Percentiles rank a stretch among this genome's conserved stretches.
These are phyloP conservation scores for Hypotaenidia okinawae DNA, from an alignment of 2,797 vertebrate genomes.

Conservation along the genomic window DNA sequence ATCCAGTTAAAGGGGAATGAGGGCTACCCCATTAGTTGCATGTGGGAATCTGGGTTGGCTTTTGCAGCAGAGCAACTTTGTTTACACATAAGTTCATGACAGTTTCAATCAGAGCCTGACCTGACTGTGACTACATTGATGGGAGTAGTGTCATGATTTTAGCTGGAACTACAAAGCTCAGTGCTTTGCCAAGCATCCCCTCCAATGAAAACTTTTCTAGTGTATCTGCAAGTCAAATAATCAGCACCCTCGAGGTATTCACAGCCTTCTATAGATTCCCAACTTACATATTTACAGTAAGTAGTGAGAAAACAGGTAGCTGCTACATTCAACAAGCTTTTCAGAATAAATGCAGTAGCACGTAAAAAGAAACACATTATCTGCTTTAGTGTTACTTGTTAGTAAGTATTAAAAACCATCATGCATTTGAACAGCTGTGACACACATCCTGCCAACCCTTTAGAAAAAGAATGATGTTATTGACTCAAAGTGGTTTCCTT, in stretches of 20 bases:
- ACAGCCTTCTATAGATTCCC: neutral
- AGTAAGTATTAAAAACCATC: neutral
- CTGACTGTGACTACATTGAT: neutral
- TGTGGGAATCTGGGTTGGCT: neutral
- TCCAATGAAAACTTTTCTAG: neutral
- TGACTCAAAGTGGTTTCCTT: neutral
- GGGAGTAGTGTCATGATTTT: neutral
- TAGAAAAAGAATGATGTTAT: neutral
- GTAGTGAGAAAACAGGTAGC: neutral
- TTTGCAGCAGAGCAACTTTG: neutral
- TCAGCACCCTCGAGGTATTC: neutral
- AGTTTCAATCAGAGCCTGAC: neutral
- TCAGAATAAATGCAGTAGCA: neutral
- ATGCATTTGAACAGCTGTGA: neutral
- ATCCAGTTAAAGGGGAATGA: neutral
- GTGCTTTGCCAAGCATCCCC: neutral
- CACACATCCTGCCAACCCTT: neutral
- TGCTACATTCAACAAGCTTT: neutral
- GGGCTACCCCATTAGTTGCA: rapidly evolving
- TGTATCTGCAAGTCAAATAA: neutral
- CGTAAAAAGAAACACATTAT: neutral
- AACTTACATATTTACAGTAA: neutral
- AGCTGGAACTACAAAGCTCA: neutral
- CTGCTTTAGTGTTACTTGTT: neutral
- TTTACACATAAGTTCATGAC: neutral